A percentile compares a stretch with the other conserved stretches of the same genome.
phyloP scores from a whole-genome alignment of 1,140 invertebrate species.

The Phocides pigmalion region DNA sequence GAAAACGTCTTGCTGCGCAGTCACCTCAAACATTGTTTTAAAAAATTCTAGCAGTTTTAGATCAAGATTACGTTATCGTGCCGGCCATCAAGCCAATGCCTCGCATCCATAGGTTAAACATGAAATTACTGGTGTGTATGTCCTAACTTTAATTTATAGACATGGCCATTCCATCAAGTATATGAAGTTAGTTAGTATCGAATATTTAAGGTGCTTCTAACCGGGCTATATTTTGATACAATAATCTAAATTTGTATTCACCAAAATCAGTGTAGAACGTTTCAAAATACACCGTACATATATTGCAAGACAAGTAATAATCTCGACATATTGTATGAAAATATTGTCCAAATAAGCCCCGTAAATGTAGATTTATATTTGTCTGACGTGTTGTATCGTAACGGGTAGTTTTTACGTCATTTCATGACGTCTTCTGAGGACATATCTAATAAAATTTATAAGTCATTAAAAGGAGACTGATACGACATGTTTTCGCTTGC shows the following conservation, averaged over 20 bases:
- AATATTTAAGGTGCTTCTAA: background rate
- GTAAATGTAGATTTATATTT: no score
- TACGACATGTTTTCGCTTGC: no score
- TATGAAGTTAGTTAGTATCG: slow-evolving; percentile 1
- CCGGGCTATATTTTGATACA: slow-evolving; percentile 7
- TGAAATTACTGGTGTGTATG: background rate
- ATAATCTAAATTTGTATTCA: background rate
- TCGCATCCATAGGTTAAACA: background rate
- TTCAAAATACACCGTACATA: background rate
- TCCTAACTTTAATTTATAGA: background rate
- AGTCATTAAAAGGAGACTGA: no score
- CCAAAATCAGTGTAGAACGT: background rate
- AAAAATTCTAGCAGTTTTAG: slow-evolving; percentile 14
- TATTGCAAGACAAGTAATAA: no score
- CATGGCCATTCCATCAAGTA: background rate
- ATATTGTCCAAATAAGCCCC: no score
- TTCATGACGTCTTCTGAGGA: no score
- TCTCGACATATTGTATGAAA: no score
- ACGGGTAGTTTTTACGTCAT: no score
- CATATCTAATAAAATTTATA: no score
- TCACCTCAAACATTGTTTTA: slow-evolving; percentile 5
- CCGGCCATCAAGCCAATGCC: background rate
- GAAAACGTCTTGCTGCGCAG: slow-evolving; percentile 22
- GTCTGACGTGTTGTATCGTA: no score
- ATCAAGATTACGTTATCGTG: slow-evolving; percentile 5